Conservation (phyloP, 2,888 invertebrate species). For the Eustalomyia histrio region DNA sequence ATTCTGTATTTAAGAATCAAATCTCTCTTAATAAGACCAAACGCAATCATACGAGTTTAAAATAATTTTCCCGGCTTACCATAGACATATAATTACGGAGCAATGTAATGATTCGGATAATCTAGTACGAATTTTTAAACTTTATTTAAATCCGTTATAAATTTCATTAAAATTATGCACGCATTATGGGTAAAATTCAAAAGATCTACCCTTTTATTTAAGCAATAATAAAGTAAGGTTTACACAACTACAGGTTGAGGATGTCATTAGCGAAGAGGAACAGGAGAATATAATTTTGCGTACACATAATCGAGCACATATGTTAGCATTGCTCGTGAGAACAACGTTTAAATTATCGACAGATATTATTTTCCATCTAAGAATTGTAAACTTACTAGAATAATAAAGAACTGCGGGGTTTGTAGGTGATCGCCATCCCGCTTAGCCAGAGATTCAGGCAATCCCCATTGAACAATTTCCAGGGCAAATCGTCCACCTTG, state of each 20-base stretch:
- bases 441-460: constrained; percentile 26
- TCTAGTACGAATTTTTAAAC: too few species aligned
- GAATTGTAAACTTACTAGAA: constrained; percentile 2
- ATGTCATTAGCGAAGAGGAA: not conserved
- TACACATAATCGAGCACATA: too few species aligned
- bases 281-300: constrained; percentile 5
- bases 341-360: constrained; percentile 5
- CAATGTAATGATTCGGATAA: too few species aligned
- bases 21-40: constrained; percentile 1
- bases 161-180: not conserved
- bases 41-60: not conserved
- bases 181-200: not conserved
- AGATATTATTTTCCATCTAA: constrained; percentile 30
- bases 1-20: not conserved
- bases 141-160: too few species aligned
- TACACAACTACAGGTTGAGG: constrained; percentile 9
- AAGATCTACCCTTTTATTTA: not conserved
- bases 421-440: constrained; percentile 24
- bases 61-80: too few species aligned
- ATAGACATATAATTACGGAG: too few species aligned
- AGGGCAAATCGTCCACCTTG: constrained; percentile 28
- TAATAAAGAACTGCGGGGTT: constrained; percentile 10
- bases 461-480: constrained; percentile 24
- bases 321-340: not conserved
- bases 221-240: constrained; percentile 6